Evolutionary conservation across 1,140 invertebrate species (phyloP), one percentile per base, ranked within the genome.

Genomic region (Drosophila nigromelanica): DNA sequence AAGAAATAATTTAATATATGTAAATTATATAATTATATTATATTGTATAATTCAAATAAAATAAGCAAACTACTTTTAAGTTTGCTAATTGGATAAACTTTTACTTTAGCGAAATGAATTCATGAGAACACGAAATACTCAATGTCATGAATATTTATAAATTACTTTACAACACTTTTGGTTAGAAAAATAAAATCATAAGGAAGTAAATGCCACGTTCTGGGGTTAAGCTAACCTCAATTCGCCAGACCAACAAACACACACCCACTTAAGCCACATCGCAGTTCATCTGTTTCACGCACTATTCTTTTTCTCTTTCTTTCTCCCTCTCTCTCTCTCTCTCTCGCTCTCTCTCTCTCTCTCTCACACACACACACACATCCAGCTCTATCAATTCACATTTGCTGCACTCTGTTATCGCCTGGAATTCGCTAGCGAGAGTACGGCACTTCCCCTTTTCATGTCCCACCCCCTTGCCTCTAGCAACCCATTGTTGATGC

Each of bases 401-500:
- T 30, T 18, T 10, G 3, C 24, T 45, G 24, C 62, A 18, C 21
- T 39, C 54, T 58, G 42, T 67, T 59, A 59, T 58, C 55, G 63
- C 42, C 21, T 47, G n/a, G n/a, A 56, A 70, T 63, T 56, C 68
- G 27, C 60, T 39, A 35, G 42, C 10, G 64, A 14, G 54, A 12
- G 27, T 27, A 27, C 5, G 27, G 3, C 42, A 14, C 24, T 21
- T 33, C 30, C 48, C 27, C 33, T 33, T 21, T 21, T 21, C 11
- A 55, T 55, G 62, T 42, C 54, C 43, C 60, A 33, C 15, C 7
- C 24, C 24, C 27, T 6, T 12, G 4, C 21, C 45, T 24, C 21
- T 24, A 24, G 21, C 21, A 24, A 14, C 5, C n/a, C 78, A 58
- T 70, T 68, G 42, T 66, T 70, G 69, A 74, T 81, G 78, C 78